Percentiles rank a stretch among this genome's conserved stretches.
Conservation (phyloP, 2,113 vertebrate genomes). For the Azemiops feae region DNA sequence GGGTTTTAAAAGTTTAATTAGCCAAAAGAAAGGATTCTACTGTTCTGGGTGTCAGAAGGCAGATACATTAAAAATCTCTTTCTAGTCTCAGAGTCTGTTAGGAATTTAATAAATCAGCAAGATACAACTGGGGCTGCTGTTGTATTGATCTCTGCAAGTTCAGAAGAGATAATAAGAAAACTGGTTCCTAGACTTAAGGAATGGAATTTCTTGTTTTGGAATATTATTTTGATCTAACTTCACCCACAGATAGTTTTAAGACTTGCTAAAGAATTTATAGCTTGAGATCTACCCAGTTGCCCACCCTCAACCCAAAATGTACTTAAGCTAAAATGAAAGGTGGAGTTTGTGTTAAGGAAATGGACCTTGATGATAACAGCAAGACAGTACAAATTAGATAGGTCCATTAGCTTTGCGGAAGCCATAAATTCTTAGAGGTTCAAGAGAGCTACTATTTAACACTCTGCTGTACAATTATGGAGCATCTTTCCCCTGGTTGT, state of each 20-base stretch:
- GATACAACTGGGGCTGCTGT: not conserved
- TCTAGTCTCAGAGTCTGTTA: not conserved
- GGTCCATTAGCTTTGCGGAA: not conserved
- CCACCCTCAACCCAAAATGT: not conserved
- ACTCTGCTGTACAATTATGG: not conserved
- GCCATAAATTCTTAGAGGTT: not conserved
- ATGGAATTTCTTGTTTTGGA: constrained; percentile 9
- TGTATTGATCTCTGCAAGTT: constrained; percentile 20
- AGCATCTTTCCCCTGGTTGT: not conserved
- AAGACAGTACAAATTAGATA: not conserved
- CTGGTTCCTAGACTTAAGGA: constrained; percentile 7
- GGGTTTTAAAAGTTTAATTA: constrained; percentile 19
- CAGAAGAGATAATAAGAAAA: constrained; percentile 15
- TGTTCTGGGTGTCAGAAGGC: not conserved
- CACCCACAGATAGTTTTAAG: constrained; percentile 13
- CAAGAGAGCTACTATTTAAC: not conserved
- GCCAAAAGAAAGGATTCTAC: not conserved
- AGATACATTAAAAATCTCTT: constrained; percentile 17
- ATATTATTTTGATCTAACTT: constrained; percentile 14
- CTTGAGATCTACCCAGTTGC: not conserved
- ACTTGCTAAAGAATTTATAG: not conserved
- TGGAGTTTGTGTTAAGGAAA: not conserved
- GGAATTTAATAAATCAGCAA: constrained; percentile 30
- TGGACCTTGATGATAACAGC: not conserved
- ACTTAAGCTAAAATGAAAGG: constrained; percentile 19